Evolutionary conservation across 2,113 vertebrate genomes (phyloP).

Genomic region (Abramis brama): DNA sequence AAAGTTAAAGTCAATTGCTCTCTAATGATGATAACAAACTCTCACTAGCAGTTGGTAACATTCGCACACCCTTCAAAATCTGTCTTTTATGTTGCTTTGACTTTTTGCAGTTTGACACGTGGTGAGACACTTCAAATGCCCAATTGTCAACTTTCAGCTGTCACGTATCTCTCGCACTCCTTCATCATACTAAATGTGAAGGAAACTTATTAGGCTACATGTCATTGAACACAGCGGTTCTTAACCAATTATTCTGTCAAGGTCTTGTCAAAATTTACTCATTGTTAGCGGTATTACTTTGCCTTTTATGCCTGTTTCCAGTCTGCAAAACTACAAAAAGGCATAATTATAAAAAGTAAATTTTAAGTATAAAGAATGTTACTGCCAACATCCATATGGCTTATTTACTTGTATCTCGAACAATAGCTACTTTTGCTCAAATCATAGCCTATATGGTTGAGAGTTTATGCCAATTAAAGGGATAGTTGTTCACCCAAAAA

Average conservation of each 20-base stretch:
- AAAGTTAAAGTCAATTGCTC: slow-evolving; percentile 27
- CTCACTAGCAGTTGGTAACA: slow-evolving; percentile 41
- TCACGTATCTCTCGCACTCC: neutral
- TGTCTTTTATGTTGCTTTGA: neutral
- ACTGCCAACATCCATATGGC: neutral
- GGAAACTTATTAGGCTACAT: neutral
- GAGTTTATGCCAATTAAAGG: neutral
- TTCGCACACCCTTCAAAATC: slow-evolving; percentile 47
- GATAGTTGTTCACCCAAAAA: too few species aligned
- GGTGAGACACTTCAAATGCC: slow-evolving; percentile 13
- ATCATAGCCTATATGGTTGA: neutral
- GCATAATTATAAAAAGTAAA: neutral
- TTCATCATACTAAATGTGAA: slow-evolving; percentile 16
- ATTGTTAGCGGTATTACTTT: neutral
- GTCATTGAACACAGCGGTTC: neutral
- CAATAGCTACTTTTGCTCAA: neutral
- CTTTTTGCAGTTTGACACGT: slow-evolving; percentile 24
- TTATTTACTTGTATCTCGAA: neutral
- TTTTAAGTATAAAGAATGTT: neutral
- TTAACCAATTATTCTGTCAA: neutral
- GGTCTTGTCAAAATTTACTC: neutral
- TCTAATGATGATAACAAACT: slow-evolving; percentile 47
- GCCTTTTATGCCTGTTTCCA: neutral
- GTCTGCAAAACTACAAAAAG: neutral
- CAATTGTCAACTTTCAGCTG: neutral